Evolutionary conservation across 2,113 vertebrate genomes (phyloP), one percentile per base, ranked within the genome.

Genomic region (Lipotes vexillifer): DNA sequence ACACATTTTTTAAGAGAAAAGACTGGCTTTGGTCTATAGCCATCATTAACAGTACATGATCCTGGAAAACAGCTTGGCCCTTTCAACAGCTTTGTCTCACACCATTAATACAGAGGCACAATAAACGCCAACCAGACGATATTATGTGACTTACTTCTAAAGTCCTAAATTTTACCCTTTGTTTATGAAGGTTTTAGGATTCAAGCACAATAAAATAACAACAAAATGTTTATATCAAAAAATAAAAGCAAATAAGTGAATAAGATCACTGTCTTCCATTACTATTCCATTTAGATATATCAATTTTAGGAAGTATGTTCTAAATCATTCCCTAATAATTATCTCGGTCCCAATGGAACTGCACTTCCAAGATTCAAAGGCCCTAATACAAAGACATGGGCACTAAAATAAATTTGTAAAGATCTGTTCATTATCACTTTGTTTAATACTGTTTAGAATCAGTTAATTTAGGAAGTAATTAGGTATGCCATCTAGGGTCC

Each of bases 401-500:
- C 52, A 93, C 33, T 90, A 80, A 94, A 92, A 77, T 44, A 72
- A 94, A 72, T 93, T 82, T 25, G 15, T 94, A 57, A 93, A 93
- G 44, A 94, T 72, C 13, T 78, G 18, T 52, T 95, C 27, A 83
- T 65, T 90, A 46, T 89, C 23, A 90, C 21, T 84, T 61, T 82
- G 10, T 68, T 77, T 61, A 94, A 95, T 84, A 88, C 63, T 96
- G 6, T 27, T 92, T 57, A 91, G 63, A 93, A 92, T 94, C 55
- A 90, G 17, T 68, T 85, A 82, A 95, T 52, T 97, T 77, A 95
- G 57, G 18, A 89, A 95, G 36, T 69, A 88, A 90, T 92, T n/a
- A 89, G 49, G 57, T 95, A 80, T n/a, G 17, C 31, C 38, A 88
- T 83, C 75, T 83, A 96, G 12, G 15, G 89, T 55, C 49, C 10